Base-by-base conservation (phyloP, 1,140 invertebrate species). In the Lasioglossum albipes region DNA sequence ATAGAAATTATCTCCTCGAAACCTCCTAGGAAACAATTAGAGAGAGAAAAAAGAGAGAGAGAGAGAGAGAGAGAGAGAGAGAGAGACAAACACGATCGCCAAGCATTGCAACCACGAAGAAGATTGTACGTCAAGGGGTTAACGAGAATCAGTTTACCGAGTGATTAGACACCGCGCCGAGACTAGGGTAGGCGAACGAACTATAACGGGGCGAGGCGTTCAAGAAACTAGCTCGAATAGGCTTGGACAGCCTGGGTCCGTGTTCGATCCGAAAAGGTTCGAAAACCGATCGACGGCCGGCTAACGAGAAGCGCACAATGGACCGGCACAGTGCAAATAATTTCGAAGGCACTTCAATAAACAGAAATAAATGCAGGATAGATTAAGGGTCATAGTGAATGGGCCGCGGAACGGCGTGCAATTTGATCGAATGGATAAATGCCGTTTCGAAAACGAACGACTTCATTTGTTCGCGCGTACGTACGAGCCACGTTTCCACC, bases 381-480 rank as follows among this genome's bases (percentile, higher is more conserved):
- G 71, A 79, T 79, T 79, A 79, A 79, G 77, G 77, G 71, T 27
- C 71, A 27, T 31, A 42, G 77, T 31, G 70, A 71, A 73, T 52
- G 52, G 52, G 67, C 75, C 65, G 74, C 36, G 64, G 36, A 45
- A 68, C 42, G 68, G 77, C 71, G 71, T 66, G 71, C 77, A 79
- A 79, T 79, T 79, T 79, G 77, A 79, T 79, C 77, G 77, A 79
- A 79, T 45, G 77, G 77, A 74, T 79, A 79, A 79, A 79, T 66
- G 77, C 77, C 77, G 77, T 79, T 79, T 74, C 62, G 77, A 79
- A 74, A 79, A 79, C 71, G 77, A 67, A 79, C 77, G 71, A 79
- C 77, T 79, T 79, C 70, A 74, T 79, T 74, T 79, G 77, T 74
- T 57, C 75, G 64, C 54, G 45, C 70, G 75, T 84, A 75, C 66